Base-by-base conservation (phyloP, 2,797 vertebrate species). In the Helarctos malayanus region DNA sequence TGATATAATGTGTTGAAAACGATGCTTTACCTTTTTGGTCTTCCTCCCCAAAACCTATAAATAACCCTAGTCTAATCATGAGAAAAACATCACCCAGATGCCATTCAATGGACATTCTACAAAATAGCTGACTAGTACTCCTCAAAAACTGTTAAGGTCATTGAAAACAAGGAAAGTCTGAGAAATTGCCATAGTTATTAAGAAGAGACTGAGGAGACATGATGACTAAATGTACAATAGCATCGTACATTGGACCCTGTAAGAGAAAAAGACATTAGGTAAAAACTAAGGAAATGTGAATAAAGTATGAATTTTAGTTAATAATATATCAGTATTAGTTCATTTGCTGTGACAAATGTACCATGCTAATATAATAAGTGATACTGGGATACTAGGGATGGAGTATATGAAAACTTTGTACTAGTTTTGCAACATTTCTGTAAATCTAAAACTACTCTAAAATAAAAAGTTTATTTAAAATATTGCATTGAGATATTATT, bases 261-360 rank as follows among this genome's bases (percentile, higher is more conserved):
- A 89, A 94, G 47, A 85, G 57, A 86, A 83, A 87, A 96, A 56
- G 19, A 69, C 32, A 93, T 82, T 89, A 89, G 11, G 63, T n/a
- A 65, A 91, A 96, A 95, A 61, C 47, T 78, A 89, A 87, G 21
- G 52, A 89, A 94, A 93, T 92, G 61, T 61, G 56, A 96, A 59
- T 90, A 35, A 47, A 94, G 35, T 59, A 85, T 73, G 41, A 85
- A 81, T 81, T 96, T 96, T 78, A 91, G 54, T 91, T 96, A 95
- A 75, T 92, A 88, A 65, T 59, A 93, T 56, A 94, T 49, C 8
- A 63, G 35, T 92, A 73, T 63, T 93, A 73, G 35, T 73, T 71
- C 52, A 89, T 73, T 86, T 89, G 49, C 61, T 91, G 29, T 82
- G 27, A 84, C 52, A 89, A 85, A 91, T 79, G 45, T 84, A 93